phyloP scores from a whole-genome alignment of 2,888 invertebrate genomes.

The Drosophila robusta region DNA sequence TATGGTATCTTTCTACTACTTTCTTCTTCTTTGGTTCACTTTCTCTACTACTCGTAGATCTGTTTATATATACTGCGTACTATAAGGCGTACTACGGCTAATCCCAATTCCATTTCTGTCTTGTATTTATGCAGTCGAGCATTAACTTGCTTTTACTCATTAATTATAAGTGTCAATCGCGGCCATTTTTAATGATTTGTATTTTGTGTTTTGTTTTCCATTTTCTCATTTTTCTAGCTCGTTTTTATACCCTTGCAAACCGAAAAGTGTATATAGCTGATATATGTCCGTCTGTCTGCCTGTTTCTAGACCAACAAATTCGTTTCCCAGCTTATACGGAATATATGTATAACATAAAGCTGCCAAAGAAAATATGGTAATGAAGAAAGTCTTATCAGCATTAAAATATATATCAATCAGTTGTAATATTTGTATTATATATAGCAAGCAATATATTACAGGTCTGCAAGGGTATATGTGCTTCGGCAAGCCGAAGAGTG shows the following conservation, averaged over 20 bases:
- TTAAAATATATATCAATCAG: no score
- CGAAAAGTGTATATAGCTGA: neutral
- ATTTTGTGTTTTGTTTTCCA: constrained; percentile 62
- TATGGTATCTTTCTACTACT: constrained; percentile 9
- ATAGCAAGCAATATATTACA: no score
- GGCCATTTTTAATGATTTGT: constrained; percentile 78
- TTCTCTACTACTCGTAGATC: neutral
- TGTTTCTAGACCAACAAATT: no score
- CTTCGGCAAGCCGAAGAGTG: constrained; percentile 4
- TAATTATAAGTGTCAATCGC: constrained; percentile 81
- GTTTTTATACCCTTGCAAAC: constrained; percentile 12
- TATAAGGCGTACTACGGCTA: constrained; percentile 20
- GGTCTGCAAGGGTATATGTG: constrained; percentile 14
- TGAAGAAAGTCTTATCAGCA: no score
- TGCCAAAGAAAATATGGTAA: no score
- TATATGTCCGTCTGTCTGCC: no score
- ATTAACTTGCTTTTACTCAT: constrained; percentile 64
- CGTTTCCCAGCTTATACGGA: no score
- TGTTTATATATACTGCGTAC: constrained; percentile 7
- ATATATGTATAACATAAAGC: no score
- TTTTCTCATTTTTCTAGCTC: constrained; percentile 28
- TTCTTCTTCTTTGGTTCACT: neutral
- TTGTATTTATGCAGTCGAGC: constrained; percentile 60
- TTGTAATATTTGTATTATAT: no score
- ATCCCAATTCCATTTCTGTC: constrained; percentile 35